Percentiles rank a stretch among this genome's conserved stretches.
Evolutionary conservation across 1,140 invertebrate species (phyloP).

Genomic region (Diachasmimorpha longicaudata): DNA sequence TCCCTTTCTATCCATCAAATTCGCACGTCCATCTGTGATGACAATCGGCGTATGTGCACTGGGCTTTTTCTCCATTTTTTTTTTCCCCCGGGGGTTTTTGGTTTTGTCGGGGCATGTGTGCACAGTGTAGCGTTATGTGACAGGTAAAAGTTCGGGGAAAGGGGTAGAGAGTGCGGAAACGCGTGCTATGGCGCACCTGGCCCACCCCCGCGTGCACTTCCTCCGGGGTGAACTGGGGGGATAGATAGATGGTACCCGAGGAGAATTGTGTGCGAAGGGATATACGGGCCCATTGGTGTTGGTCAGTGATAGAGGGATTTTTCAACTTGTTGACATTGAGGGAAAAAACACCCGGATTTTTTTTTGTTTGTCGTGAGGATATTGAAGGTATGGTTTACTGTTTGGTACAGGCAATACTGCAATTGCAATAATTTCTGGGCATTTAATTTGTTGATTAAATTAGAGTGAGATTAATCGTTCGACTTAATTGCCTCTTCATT

Average conservation of each 20-base stretch:
- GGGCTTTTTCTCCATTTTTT: conserved; percentile 21
- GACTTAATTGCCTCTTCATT: too few relatives aligned
- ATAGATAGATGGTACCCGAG: conserved; percentile 17
- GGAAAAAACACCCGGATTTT: neutral
- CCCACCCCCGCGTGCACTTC: conserved; percentile 35
- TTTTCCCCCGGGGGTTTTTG: conserved; percentile 11
- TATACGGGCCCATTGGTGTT: conserved; percentile 17
- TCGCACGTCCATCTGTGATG: conserved; percentile 15
- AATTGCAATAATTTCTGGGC: too few relatives aligned
- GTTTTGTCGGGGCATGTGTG: conserved; percentile 20
- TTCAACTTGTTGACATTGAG: neutral
- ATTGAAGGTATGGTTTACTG: too few relatives aligned
- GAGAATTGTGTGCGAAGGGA: conserved; percentile 24
- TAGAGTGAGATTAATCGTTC: too few relatives aligned
- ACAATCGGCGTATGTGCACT: neutral
- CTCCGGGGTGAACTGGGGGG: conserved; percentile 10
- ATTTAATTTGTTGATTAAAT: too few relatives aligned
- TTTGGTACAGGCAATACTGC: too few relatives aligned
- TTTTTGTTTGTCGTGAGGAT: too few relatives aligned
- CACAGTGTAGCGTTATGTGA: conserved; percentile 27
- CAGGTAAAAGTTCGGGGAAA: conserved; percentile 35
- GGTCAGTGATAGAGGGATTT: conserved; percentile 20
- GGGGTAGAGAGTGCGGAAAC: conserved; percentile 28
- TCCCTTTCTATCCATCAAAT: conserved; percentile 9
- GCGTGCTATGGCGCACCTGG: conserved; percentile 42